phyloP scores from a whole-genome alignment of 2,113 vertebrate species.

The Toxostoma redivivum region DNA sequence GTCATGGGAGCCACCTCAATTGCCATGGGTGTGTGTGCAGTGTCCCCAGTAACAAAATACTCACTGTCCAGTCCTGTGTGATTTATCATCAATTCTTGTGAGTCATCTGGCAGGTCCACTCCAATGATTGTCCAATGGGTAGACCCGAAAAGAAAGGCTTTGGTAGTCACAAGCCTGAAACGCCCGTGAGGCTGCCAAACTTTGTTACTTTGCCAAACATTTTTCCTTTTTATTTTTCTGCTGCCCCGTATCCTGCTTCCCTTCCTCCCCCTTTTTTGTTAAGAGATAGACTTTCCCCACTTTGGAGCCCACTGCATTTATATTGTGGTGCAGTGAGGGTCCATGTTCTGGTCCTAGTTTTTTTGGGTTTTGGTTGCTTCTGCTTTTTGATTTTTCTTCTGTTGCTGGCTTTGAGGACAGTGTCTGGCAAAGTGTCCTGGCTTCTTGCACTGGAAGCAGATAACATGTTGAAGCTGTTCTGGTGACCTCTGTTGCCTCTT shows the following conservation, averaged over 20 bases:
- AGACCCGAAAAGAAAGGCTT: neutral
- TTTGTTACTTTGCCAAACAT: neutral
- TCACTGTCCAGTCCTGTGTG: neutral
- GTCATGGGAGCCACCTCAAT: too few relatives aligned
- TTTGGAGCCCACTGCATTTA: neutral
- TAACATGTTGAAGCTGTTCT: neutral
- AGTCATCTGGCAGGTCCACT: neutral
- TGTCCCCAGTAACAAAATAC: too few relatives aligned
- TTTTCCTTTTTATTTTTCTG: neutral
- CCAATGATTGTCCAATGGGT: neutral
- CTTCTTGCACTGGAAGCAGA: neutral
- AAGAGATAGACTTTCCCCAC: neutral
- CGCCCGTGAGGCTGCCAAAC: neutral
- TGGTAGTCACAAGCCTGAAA: neutral
- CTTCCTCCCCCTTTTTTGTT: too few relatives aligned
- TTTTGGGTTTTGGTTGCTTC: neutral
- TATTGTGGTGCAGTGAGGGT: accelerated
- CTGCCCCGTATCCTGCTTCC: too few relatives aligned
- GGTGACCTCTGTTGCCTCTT: neutral
- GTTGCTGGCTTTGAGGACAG: neutral
- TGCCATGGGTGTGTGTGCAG: too few relatives aligned
- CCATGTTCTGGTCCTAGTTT: accelerated
- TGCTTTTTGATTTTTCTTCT: neutral
- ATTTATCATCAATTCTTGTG: accelerated
- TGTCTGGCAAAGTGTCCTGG: neutral